Evolutionary conservation across 2,797 vertebrate species (phyloP), one percentile per base, ranked within the genome.

Genomic region (Caiman crocodilus): DNA sequence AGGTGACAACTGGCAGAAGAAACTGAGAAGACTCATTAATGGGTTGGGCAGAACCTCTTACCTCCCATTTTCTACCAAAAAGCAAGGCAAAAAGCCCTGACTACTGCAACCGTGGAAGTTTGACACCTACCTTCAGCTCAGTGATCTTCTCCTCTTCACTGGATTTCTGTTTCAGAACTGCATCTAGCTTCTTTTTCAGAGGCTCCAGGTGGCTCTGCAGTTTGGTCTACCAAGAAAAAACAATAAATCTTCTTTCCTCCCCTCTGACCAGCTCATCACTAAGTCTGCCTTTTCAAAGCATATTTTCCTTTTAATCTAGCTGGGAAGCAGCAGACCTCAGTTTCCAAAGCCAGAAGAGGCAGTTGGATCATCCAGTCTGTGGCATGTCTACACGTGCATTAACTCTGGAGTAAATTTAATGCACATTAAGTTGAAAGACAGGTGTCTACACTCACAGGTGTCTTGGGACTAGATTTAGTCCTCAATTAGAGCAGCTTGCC

Each of bases 121-220:
- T 42, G 35, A 56, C 2, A 92, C 96, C 65, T 57, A 98, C 98
- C 97, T 96, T 97, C 67, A 98, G 93, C 82, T 98, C 97, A 0
- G 96, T 91, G 79, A 98, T 95, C 57, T 98, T 97, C 89, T 97
- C 95, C 77, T 98, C 97, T 88, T 98, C 97, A 2, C 92, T 97
- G 50, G 95, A 96, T 78, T 97, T 97, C 91, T 98, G 96, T 81
- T 96, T 98, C 88, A 97, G 94, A 77, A 98, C 96, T 2, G 94
- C 80, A 0, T 98, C 97, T 85, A 98, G 94, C 88, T 98, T 97
- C 92, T 97, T 97, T 95, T 97, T 96, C 61, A 98, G 95, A 0
- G 97, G 97, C 76, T 97, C 98, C 96, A 98, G 94, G 50, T 97
- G 97, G 12, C 94, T 92, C 93, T 98, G 97, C 28, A 98, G 96